These are phyloP conservation scores for Eospalax fontanierii DNA, from an alignment of 2,797 vertebrate genomes.

Conservation along the genomic window DNA sequence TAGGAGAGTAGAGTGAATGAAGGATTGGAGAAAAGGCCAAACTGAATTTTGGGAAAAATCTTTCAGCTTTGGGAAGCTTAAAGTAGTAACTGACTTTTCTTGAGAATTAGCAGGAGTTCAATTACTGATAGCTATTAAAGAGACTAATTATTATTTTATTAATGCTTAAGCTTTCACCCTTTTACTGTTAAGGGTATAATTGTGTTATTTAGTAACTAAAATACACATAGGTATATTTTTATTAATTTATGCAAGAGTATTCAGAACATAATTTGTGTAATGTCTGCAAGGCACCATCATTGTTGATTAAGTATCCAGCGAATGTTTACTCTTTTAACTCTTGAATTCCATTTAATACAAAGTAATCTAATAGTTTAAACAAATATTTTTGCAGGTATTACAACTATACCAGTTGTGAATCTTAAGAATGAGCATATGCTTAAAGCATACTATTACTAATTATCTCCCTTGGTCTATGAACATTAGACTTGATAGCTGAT, in stretches of 20 bases:
- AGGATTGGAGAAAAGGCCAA: neutral
- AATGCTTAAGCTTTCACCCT: neutral
- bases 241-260: neutral
- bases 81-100: neutral
- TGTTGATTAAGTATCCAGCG: neutral
- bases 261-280: neutral
- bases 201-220: neutral
- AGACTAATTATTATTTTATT: neutral
- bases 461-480: neutral
- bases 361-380: neutral
- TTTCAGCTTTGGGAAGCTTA: neutral
- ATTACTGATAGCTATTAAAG: neutral
- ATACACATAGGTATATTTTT: neutral
- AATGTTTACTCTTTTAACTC: neutral
- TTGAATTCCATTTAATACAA: neutral
- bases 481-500: neutral
- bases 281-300: neutral
- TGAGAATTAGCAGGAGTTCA: neutral
- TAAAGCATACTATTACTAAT: neutral
- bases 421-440: neutral
- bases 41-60: neutral
- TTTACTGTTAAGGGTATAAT: neutral
- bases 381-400: neutral
- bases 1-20: neutral
- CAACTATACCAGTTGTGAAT: neutral